phyloP scores from a whole-genome alignment of 2,113 vertebrate genomes.

The Hystrix brachyura region DNA sequence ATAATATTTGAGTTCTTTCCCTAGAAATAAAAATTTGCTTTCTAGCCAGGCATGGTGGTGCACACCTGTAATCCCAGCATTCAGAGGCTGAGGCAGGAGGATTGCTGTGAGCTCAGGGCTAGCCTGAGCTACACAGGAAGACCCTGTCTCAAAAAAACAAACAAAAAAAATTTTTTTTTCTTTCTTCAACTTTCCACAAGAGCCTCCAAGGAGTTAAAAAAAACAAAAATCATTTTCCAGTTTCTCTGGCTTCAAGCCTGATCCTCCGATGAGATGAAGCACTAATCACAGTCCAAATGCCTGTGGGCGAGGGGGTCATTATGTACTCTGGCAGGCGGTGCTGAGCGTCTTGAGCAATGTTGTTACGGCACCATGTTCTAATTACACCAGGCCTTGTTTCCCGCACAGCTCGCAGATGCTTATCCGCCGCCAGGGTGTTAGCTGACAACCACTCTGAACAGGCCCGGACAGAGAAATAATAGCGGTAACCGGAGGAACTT shows the following conservation, averaged over 20 bases:
- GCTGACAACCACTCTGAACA: constrained; percentile 74
- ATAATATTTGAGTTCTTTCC: constrained; percentile 55
- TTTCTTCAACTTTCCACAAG: constrained; percentile 67
- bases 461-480: constrained; percentile 76
- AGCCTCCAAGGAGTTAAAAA: constrained; percentile 77
- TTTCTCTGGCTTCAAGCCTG: constrained; percentile 77
- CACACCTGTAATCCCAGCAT: no score
- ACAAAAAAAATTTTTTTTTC: no score
- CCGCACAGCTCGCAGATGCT: constrained; percentile 77
- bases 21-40: constrained; percentile 65
- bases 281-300: constrained; percentile 69
- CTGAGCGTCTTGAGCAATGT: constrained; percentile 79
- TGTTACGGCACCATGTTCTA: constrained; percentile 80
- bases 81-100: no score
- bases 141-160: no score
- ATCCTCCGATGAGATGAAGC: constrained; percentile 68
- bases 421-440: constrained; percentile 72
- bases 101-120: no score
- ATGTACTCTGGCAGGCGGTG: constrained; percentile 73
- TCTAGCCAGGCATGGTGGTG: no score
- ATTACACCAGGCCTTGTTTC: constrained; percentile 76
- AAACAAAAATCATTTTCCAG: constrained; percentile 82
- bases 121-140: no score
- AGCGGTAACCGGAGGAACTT: constrained; percentile 77
- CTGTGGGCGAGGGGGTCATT: constrained; percentile 68